These are phyloP conservation scores for Crenuchus spilurus DNA, from an alignment of 2,797 vertebrate genomes.

Conservation along the genomic window DNA sequence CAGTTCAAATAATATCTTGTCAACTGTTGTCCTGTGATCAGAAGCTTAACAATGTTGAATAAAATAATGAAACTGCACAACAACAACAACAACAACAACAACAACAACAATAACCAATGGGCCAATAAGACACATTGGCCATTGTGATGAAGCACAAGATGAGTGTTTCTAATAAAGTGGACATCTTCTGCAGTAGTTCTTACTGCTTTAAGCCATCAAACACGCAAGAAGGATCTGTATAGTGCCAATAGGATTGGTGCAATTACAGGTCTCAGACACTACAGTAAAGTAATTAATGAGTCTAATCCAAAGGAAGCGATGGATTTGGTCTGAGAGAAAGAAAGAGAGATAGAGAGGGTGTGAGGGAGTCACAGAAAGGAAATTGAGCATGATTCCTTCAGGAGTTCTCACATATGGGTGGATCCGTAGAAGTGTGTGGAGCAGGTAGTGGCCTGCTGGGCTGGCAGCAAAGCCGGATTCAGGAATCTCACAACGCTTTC, in stretches of 20 bases:
- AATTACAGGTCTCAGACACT: slow-evolving; percentile 19
- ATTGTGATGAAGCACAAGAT: no score
- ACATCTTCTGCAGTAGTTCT: no score
- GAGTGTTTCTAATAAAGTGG: no score
- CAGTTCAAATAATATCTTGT: no score
- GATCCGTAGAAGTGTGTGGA: slow-evolving; percentile 60
- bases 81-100: no score
- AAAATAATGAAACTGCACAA: neutral
- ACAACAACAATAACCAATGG: no score
- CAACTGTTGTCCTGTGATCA: no score
- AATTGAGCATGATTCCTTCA: slow-evolving; percentile 69
- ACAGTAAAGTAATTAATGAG: slow-evolving; percentile 32
- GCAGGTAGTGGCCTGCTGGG: slow-evolving; percentile 70
- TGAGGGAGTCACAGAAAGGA: slow-evolving; percentile 36
- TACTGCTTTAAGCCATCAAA: no score
- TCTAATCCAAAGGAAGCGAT: slow-evolving; percentile 38
- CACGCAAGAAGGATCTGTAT: neutral
- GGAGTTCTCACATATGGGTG: slow-evolving; percentile 69
- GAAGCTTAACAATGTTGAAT: neutral
- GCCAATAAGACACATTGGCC: no score
- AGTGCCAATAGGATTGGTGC: slow-evolving; percentile 14
- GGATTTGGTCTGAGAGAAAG: slow-evolving; percentile 13
- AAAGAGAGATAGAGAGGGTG: slow-evolving; percentile 12
- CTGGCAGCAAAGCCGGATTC: slow-evolving; percentile 28
- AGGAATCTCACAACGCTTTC: slow-evolving; percentile 37